Evolutionary conservation across 2,888 invertebrate genomes (phyloP).

Genomic region (Rhorus exstirpatorius): DNA sequence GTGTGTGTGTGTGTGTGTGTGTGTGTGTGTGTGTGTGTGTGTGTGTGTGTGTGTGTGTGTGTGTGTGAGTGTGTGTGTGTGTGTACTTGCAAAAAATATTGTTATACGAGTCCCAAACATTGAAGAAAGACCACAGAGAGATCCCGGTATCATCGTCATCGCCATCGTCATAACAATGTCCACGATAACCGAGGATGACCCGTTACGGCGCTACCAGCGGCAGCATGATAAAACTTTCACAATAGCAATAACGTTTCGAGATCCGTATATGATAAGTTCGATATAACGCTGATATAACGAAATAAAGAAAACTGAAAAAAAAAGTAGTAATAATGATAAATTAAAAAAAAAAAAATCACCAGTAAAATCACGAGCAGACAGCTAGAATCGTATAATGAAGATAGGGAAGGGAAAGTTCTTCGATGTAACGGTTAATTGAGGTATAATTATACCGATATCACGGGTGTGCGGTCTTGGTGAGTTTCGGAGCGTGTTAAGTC

Average conservation of each 20-base stretch:
- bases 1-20: background rate
- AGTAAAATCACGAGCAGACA: conserved; percentile 27
- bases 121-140: conserved; percentile 38
- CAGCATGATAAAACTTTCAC: conserved; percentile 69
- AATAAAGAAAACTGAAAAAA: conserved; percentile 38
- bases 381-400: conserved; percentile 37
- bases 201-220: conserved; percentile 36
- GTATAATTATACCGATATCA: conserved; percentile 28
- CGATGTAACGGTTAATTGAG: conserved; percentile 54
- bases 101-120: background rate
- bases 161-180: conserved; percentile 23
- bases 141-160: conserved; percentile 28
- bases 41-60: background rate
- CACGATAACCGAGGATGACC: conserved; percentile 38
- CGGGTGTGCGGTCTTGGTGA: background rate
- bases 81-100: conserved; percentile 23
- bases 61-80: conserved; percentile 22
- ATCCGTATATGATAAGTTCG: conserved; percentile 64
- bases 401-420: conserved; percentile 41
- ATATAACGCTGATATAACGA: conserved; percentile 55
- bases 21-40: background rate
- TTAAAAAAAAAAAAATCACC: too few species aligned
- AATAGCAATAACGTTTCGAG: conserved; percentile 75
- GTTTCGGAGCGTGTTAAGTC: background rate
- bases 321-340: too few species aligned